Percentiles rank a stretch among this genome's conserved stretches.
These are phyloP conservation scores for Coremacera marginata DNA, from an alignment of 2,888 invertebrate genomes.

Conservation along the genomic window DNA sequence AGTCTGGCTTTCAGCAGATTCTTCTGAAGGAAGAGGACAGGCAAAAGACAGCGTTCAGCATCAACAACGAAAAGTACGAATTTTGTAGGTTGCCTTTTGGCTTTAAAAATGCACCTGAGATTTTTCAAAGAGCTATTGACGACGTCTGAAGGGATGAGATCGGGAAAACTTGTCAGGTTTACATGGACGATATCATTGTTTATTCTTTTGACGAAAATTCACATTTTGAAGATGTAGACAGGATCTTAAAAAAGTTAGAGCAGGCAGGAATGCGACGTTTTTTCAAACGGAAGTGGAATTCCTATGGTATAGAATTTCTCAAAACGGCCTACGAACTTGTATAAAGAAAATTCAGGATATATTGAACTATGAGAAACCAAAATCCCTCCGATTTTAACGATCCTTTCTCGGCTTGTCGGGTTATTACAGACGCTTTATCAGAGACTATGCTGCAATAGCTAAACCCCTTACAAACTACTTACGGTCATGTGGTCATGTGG, in stretches of 20 bases:
- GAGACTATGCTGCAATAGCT: constrained; percentile 36
- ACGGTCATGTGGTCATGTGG: constrained; percentile 38
- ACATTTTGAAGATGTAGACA: too few relatives aligned
- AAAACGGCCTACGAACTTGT: constrained; percentile 38
- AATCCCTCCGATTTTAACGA: constrained; percentile 27
- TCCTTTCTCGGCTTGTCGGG: constrained; percentile 37
- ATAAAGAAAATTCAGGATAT: constrained; percentile 39
- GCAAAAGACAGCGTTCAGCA: constrained; percentile 30
- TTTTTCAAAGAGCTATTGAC: too few relatives aligned
- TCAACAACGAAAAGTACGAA: constrained; percentile 40
- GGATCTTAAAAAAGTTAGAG: too few relatives aligned
- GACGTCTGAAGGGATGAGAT: too few relatives aligned
- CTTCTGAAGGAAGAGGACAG: constrained; percentile 28
- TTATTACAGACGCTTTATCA: too few relatives aligned
- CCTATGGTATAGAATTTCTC: too few relatives aligned
- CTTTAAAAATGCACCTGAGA: too few relatives aligned
- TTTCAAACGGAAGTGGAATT: too few relatives aligned
- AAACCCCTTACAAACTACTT: constrained; percentile 41
- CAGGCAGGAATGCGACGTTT: too few relatives aligned
- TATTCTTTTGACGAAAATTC: too few relatives aligned
- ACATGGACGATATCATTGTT: too few relatives aligned
- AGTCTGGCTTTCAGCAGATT: constrained; percentile 35
- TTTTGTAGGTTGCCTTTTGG: constrained; percentile 29
- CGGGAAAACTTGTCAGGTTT: too few relatives aligned
- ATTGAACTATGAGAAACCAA: constrained; percentile 29